Percentiles rank a stretch among this genome's conserved stretches.
Conservation (phyloP, 2,113 vertebrate genomes). For the Heloderma charlesbogerti region DNA sequence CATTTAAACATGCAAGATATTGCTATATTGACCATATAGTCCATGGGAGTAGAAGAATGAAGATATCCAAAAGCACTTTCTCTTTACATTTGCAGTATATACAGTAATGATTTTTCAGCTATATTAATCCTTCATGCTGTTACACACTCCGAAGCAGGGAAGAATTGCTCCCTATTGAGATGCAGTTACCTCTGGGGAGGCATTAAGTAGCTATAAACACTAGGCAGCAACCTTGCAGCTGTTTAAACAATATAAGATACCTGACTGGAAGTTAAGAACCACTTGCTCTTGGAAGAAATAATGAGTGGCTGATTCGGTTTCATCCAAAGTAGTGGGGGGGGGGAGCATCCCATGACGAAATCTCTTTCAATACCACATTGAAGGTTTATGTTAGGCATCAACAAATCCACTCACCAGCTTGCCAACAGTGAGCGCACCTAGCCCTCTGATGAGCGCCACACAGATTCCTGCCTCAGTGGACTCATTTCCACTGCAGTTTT, state of each 20-base stretch:
- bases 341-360: background rate
- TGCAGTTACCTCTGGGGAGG: constrained; percentile 39
- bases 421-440: background rate
- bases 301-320: background rate
- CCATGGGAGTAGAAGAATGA: constrained; percentile 38
- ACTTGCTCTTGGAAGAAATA: background rate
- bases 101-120: constrained; percentile 42
- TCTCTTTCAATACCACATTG: background rate
- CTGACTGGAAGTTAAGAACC: background rate
- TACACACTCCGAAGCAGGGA: constrained; percentile 34
- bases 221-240: background rate
- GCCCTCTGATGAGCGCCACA: background rate
- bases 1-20: background rate
- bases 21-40: background rate
- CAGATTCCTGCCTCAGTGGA: background rate
- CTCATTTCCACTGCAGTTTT: background rate
- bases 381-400: background rate
- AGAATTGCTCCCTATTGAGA: constrained; percentile 31
- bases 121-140: constrained; percentile 53
- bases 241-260: background rate
- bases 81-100: constrained; percentile 12
- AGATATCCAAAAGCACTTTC: background rate
- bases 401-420: background rate
- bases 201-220: constrained; percentile 40
- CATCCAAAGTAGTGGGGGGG: background rate